These are phyloP conservation scores for Pollachius pollachius DNA, from an alignment of 2,113 vertebrate genomes.

Conservation along the genomic window DNA sequence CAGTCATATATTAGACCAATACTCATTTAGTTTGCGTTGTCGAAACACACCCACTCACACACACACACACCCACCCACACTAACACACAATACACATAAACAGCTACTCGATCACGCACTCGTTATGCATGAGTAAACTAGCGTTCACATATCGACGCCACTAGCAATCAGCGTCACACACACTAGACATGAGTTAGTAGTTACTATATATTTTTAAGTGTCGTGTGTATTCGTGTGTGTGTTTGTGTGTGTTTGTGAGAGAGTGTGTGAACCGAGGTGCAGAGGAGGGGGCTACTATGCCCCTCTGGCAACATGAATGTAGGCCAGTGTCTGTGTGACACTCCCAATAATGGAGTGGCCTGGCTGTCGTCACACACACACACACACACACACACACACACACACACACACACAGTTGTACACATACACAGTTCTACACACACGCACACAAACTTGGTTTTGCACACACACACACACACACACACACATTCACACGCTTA, in stretches of 20 bases:
- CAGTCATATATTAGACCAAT: too few species aligned
- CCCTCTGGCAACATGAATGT: constrained; percentile 65
- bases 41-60: not conserved
- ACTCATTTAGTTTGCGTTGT: too few species aligned
- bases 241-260: not conserved
- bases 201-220: too few species aligned
- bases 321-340: constrained; percentile 66
- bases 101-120: too few species aligned
- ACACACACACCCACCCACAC: constrained; percentile 16
- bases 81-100: not conserved
- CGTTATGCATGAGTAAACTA: too few species aligned
- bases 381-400: constrained; percentile 17
- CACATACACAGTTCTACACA: too few species aligned
- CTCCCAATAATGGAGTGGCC: constrained; percentile 19
- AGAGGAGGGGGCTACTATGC: constrained; percentile 28
- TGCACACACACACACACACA: too few species aligned
- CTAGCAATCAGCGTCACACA: too few species aligned
- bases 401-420: constrained; percentile 8
- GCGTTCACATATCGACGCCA: too few species aligned
- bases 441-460: too few species aligned
- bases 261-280: not conserved
- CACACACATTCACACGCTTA: too few species aligned
- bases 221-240: not conserved
- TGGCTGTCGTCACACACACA: constrained; percentile 1
- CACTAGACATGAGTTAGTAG: too few species aligned